phyloP scores from a whole-genome alignment of 2,797 vertebrate species.

The Enteromius unitaeniatus region DNA sequence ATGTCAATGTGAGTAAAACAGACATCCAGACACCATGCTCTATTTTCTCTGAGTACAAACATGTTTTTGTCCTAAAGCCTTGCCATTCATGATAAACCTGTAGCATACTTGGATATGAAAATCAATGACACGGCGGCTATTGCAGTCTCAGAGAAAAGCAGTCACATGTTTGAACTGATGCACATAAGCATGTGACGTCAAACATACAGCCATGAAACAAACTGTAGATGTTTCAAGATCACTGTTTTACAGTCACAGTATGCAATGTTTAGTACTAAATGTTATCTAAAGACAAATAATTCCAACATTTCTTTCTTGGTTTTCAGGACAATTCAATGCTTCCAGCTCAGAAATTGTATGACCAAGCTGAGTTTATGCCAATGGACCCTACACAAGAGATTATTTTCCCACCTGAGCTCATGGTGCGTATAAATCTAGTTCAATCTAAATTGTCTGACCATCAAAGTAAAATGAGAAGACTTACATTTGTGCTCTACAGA shows the following conservation, averaged over 20 bases:
- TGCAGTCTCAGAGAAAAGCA: constrained; percentile 27
- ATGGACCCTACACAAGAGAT: constrained; percentile 92
- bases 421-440: constrained; percentile 73
- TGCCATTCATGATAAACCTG: constrained; percentile 5
- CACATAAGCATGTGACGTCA: constrained; percentile 17
- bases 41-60: constrained; percentile 8
- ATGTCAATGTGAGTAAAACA: constrained; percentile 41
- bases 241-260: constrained; percentile 9
- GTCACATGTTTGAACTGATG: constrained; percentile 25
- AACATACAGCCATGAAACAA: constrained; percentile 19
- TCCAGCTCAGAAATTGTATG: constrained; percentile 74
- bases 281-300: not conserved
- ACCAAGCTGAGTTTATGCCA: constrained; percentile 83
- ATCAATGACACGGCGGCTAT: constrained; percentile 41
- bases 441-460: not conserved
- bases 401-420: constrained; percentile 93
- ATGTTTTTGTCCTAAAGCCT: not conserved
- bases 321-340: constrained; percentile 54
- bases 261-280: not conserved
- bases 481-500: constrained; percentile 57
- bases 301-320: not conserved
- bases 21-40: constrained; percentile 3
- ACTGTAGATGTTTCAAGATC: not conserved
- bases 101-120: not conserved
- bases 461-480: not conserved